Evolutionary conservation across 2,888 invertebrate species (phyloP).

Genomic region (Drosophila prolongata): DNA sequence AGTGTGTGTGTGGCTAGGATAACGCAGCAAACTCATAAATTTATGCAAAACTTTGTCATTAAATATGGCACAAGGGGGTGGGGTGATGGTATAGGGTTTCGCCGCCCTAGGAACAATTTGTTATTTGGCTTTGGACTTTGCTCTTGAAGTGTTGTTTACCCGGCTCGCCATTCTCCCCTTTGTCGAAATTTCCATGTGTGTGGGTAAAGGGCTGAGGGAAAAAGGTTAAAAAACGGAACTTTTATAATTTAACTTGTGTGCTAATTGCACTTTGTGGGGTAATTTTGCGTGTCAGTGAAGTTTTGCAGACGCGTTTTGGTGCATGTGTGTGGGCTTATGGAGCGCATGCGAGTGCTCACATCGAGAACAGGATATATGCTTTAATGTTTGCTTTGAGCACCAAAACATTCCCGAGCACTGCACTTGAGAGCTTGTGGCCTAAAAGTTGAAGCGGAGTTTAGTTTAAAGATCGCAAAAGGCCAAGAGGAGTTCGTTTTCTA

Average conservation of each 20-base stretch:
- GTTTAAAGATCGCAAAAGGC: slow-evolving; percentile 27
- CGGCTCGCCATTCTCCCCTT: slow-evolving; percentile 8
- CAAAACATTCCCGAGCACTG: slow-evolving; percentile 28
- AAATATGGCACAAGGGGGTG: slow-evolving; percentile 57
- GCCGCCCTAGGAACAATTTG: slow-evolving; percentile 59
- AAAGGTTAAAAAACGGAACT: slow-evolving; percentile 55
- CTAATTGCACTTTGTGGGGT: slow-evolving; percentile 72
- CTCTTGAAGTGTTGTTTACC: slow-evolving; percentile 63
- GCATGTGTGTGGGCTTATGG: slow-evolving; percentile 27
- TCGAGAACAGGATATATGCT: slow-evolving; percentile 20
- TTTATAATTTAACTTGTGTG: slow-evolving; percentile 69
- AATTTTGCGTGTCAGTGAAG: slow-evolving; percentile 69
- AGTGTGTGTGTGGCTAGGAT: slow-evolving; percentile 38
- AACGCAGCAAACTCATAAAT: slow-evolving; percentile 70
- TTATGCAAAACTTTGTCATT: slow-evolving; percentile 79
- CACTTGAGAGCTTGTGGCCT: slow-evolving; percentile 38
- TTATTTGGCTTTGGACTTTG: slow-evolving; percentile 71
- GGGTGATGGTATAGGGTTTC: neutral
- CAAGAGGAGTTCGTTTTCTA: slow-evolving; percentile 4
- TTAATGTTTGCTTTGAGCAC: slow-evolving; percentile 53
- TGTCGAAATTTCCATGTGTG: slow-evolving; percentile 18
- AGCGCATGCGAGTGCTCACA: slow-evolving; percentile 22
- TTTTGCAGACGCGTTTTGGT: slow-evolving; percentile 51
- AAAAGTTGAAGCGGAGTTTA: slow-evolving; percentile 21
- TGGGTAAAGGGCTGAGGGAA: slow-evolving; percentile 13